A percentile compares a stretch with the other conserved stretches of the same genome.
Conservation (phyloP, 2,888 invertebrate genomes). For the Tanypteryx hageni region DNA sequence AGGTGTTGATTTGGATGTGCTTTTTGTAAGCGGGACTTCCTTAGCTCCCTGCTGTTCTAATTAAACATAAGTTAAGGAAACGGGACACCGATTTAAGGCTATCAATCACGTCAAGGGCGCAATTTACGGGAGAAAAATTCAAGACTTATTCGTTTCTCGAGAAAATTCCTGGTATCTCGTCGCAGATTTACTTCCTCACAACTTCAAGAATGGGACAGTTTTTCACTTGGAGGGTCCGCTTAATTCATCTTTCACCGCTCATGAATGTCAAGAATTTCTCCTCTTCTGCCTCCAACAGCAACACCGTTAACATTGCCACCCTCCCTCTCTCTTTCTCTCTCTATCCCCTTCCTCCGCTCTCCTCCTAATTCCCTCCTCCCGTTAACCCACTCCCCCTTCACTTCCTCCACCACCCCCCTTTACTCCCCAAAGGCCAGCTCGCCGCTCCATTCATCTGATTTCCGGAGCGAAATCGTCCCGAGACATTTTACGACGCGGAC, state of each 20-base stretch:
- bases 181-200: slow-evolving; percentile 22
- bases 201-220: slow-evolving; percentile 4
- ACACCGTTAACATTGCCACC: background rate
- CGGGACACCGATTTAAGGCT: background rate
- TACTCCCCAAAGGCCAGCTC: background rate
- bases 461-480: background rate
- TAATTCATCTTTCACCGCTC: slow-evolving; percentile 49
- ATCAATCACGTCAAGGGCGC: background rate
- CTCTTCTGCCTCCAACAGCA: background rate
- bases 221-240: background rate
- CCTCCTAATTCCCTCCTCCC: too few species aligned
- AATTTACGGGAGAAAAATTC: slow-evolving; percentile 6
- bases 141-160: background rate
- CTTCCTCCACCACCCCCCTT: background rate
- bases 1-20: too few species aligned
- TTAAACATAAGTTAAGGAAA: background rate
- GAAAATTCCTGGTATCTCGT: slow-evolving; percentile 7
- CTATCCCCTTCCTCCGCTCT: background rate
- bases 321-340: background rate
- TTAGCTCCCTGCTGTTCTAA: background rate
- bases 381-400: background rate
- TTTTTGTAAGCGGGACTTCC: background rate
- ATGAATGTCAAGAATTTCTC: slow-evolving; percentile 17
- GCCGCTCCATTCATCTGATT: background rate
- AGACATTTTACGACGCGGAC: background rate